phyloP scores from a whole-genome alignment of 2,888 invertebrate genomes.

The Glaucopsyche alexis region DNA sequence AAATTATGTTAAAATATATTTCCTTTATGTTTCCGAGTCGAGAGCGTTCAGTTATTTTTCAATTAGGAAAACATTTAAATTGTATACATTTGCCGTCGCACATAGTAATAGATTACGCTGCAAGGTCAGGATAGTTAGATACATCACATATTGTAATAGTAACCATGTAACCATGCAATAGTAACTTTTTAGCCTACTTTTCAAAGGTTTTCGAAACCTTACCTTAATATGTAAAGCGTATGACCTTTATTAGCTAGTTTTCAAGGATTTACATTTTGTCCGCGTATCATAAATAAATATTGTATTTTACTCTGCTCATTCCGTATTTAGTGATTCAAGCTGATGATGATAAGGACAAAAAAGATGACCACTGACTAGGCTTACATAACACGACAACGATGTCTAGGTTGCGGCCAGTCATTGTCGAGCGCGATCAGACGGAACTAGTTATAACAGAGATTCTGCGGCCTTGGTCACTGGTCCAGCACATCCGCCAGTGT shows the following conservation, averaged over 20 bases:
- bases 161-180: not conserved
- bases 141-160: not conserved
- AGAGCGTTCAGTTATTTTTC: constrained; percentile 17
- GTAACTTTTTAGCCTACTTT: not conserved
- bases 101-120: constrained; percentile 4
- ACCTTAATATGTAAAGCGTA: not conserved
- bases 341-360: not conserved
- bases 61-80: constrained; percentile 25
- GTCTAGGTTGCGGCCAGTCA: constrained; percentile 34
- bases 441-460: constrained; percentile 34
- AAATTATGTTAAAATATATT: not conserved
- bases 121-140: constrained; percentile 4
- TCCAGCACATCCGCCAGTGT: constrained; percentile 19
- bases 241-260: not conserved
- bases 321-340: not conserved
- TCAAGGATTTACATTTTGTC: no score
- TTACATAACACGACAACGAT: constrained; percentile 19
- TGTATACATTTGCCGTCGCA: constrained; percentile 1
- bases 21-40: not conserved
- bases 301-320: no score
- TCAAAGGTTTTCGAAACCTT: not conserved
- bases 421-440: constrained; percentile 34
- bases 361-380: not conserved
- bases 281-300: not conserved
- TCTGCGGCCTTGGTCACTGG: constrained; percentile 17